These are phyloP conservation scores for Mycalesis mineus DNA, from an alignment of 2,888 invertebrate genomes.

Conservation along the genomic window DNA sequence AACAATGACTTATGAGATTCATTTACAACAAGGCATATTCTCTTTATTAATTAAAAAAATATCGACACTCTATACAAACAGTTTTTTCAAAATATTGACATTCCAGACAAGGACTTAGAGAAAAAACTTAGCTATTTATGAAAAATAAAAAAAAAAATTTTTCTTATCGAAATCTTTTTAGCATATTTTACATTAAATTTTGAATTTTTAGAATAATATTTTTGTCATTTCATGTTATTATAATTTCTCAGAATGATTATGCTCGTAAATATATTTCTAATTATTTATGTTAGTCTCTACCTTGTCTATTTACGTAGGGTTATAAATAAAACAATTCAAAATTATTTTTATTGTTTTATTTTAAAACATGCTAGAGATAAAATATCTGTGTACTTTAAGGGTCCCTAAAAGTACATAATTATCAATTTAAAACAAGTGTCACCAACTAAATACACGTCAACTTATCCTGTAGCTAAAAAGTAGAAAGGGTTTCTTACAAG, in stretches of 20 bases:
- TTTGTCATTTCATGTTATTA: not conserved
- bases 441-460: not conserved
- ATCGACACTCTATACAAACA: too few relatives aligned
- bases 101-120: too few relatives aligned
- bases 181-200: constrained; percentile 18
- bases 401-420: constrained; percentile 33
- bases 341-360: constrained; percentile 16
- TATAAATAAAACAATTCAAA: not conserved
- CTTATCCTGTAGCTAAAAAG: too few relatives aligned
- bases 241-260: too few relatives aligned
- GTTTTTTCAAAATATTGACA: too few relatives aligned
- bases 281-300: not conserved
- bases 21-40: too few relatives aligned
- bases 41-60: too few relatives aligned
- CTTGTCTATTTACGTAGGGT: not conserved
- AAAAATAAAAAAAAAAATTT: too few relatives aligned
- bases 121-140: too few relatives aligned
- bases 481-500: too few relatives aligned
- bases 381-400: constrained; percentile 26
- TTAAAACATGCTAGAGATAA: constrained; percentile 22
- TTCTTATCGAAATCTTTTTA: too few relatives aligned
- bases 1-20: too few relatives aligned
- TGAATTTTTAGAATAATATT: constrained; percentile 15
- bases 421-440: not conserved
- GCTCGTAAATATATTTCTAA: constrained; percentile 1